These are phyloP conservation scores for Pissodes strobi DNA, from an alignment of 1,140 invertebrate genomes.

Conservation along the genomic window DNA sequence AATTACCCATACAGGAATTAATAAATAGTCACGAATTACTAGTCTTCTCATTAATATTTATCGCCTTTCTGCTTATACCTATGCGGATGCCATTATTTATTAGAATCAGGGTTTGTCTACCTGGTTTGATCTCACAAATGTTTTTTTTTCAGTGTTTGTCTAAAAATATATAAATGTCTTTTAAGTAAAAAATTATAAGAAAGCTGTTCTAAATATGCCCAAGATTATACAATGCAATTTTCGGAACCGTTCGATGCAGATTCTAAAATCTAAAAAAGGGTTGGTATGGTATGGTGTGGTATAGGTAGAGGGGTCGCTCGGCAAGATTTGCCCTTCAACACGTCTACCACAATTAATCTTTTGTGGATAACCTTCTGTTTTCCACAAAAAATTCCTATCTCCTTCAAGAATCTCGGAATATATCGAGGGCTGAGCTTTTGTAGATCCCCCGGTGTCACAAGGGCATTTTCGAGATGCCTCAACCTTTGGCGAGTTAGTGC, in stretches of 20 bases:
- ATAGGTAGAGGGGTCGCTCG: no score
- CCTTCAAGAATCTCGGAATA: no score
- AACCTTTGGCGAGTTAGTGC: no score
- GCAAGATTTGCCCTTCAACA: no score
- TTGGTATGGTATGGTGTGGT: not conserved
- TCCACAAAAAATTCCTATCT: no score
- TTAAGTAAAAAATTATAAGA: not conserved
- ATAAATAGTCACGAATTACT: constrained; percentile 13
- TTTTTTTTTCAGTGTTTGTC: constrained; percentile 1
- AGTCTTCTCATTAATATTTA: constrained; percentile 7
- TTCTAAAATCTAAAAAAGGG: not conserved
- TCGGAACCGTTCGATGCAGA: not conserved
- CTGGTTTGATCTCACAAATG: not conserved
- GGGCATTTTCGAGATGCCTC: no score
- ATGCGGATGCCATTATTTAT: constrained; percentile 7
- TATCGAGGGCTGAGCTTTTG: no score
- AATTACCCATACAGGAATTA: constrained; percentile 2
- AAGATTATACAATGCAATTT: not conserved
- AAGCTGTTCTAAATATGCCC: not conserved
- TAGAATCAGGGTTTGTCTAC: constrained; percentile 7
- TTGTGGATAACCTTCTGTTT: not conserved
- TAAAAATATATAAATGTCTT: not conserved
- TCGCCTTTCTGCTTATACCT: constrained; percentile 8
- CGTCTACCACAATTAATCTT: no score
- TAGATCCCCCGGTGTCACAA: no score